Evolutionary conservation across 2,797 vertebrate species (phyloP), one percentile per base, ranked within the genome.

Genomic region (Passerculus sandwichensis): DNA sequence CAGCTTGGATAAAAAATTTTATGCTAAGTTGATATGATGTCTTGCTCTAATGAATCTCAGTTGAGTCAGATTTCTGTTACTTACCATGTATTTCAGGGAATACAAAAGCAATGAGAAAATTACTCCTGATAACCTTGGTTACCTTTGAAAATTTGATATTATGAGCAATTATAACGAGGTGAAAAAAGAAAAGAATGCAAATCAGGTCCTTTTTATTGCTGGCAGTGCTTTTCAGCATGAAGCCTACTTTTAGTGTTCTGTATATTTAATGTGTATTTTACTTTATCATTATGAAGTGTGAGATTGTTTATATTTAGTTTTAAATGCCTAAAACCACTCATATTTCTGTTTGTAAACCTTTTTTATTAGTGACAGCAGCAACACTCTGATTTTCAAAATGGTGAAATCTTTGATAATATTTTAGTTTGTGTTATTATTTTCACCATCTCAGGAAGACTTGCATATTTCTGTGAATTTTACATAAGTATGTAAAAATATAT

Each of bases 61-160:
- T 74, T 75, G 40, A 91, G 42, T 71, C 18, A 22, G 10, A 44
- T 92, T 93, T 92, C 38, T 66, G 25, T 80, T 88, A 69, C 30
- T 61, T 84, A 61, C 1, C 5, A 29, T 34, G 17, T 54, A 59
- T 81, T 91, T 75, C 18, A 84, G 26, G 22, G 38, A 89, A 83
- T 94, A 65, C 12, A 84, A 90, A 94, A 88, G 30, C 13, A 75
- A 27, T 64, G 32, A 36, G 61, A 93, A 94, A 85, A 95, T 65
- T 61, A 40, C 66, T 80, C 42, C 21, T 62, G n/a, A 81, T 84
- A 88, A 65, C n/a, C 60, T 93, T 9, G 2, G 51, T 75, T 87
- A 53, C 51, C 66, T 92, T 87, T 86, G 47, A 91, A 96, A 89
- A 59, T 62, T 48, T 78, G 30, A 19, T 69, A 60, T 48, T 83